Base-by-base conservation (phyloP, 2,888 invertebrate species). In the Isoperla grammatica region DNA sequence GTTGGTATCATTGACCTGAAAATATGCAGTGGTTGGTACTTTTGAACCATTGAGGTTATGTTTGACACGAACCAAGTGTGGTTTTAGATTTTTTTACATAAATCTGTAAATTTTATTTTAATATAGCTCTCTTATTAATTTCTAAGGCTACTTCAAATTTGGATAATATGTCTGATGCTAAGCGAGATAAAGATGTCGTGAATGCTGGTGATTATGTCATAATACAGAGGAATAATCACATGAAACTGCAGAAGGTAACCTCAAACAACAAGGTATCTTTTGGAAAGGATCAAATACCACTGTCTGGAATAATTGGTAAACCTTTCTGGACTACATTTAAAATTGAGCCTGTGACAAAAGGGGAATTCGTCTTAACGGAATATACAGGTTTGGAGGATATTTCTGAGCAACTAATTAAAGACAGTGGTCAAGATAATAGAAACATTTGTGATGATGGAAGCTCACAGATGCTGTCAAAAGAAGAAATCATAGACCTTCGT, bases 351-450 rank as follows among this genome's bases (percentile, higher is more conserved):
- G 80, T 80, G 17, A 79, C 79, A 39, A 72, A 71, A 23, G 74
- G 73, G 62, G 74, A 79, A n/a, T 79, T 78, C 66, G 71, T 71
- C 0, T 69, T 84, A 19, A 77, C 79, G 64, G 73, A 79, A 58
- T 85, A 80, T 63, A 76, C 64, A 6, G 56, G 60, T 13, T 60
- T 76, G 46, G 80, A 82, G 64, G 72, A 82, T 57, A 77, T 84
- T 1, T 78, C 81, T 63, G 81, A 83, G 62, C 82, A 83, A 68
- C 76, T 88, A 40, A 81, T 82, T 56, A 83, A 84, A 15, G 82
- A 82, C 65, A 87, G 87, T 64, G 91, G 91, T 4, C 76, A 72
- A 19, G 96, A 96, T 71, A 96, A 96, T 72, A 81, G 95, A 63
- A 83, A 89, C 68, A 88, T 96, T 57, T 75, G 80, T 17, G 93